Base-by-base conservation (phyloP, 1,140 invertebrate species). In the Notospermus geniculatus region DNA sequence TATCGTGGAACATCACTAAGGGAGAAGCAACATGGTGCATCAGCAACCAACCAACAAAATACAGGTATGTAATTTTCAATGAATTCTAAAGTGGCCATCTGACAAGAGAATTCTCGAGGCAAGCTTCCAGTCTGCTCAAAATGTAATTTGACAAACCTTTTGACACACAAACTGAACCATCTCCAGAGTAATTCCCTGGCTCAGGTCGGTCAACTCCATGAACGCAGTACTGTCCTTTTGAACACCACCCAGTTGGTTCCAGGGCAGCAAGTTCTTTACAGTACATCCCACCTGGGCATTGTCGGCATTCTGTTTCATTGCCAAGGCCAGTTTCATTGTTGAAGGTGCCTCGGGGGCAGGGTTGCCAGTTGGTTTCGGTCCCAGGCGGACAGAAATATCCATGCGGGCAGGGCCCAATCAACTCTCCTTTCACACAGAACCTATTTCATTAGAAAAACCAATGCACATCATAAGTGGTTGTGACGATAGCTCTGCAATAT, bases 361-460 rank as follows among this genome's bases (percentile, higher is more conserved):
- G 69, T 59, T 72, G 66, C 75, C 74, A 77, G 68, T 77, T 68
- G 53, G 65, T 62, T n/a, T 72, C 74, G 25, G 75, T 79, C 4
- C 71, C 71, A n/a, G 52, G 66, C 22, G 72, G 74, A 68, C 77
- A 79, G 54, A 69, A 79, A 50, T 75, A 65, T 32, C 77, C 77
- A 25, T 58, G 54, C 11, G 77, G 75, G 64, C 77, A 79, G n/a
- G 54, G 52, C 9, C 46, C 59, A 2, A 76, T 62, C 27, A 78
- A 54, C 32, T 71, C 64, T 2, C 77, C 77, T 53, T 64, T 53
- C 9, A 66, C 59, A 60, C 77, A 79, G 59, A 77, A 78, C 32
- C 32, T 36, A 36, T 36, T 36, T 36, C 4, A 36, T 36, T n/a
- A n/a, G n/a, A n/a, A n/a, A n/a, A n/a, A n/a, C n/a, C n/a, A n/a